Evolutionary conservation across 2,113 vertebrate species (phyloP).

Genomic region (Triplophysa dalaica): DNA sequence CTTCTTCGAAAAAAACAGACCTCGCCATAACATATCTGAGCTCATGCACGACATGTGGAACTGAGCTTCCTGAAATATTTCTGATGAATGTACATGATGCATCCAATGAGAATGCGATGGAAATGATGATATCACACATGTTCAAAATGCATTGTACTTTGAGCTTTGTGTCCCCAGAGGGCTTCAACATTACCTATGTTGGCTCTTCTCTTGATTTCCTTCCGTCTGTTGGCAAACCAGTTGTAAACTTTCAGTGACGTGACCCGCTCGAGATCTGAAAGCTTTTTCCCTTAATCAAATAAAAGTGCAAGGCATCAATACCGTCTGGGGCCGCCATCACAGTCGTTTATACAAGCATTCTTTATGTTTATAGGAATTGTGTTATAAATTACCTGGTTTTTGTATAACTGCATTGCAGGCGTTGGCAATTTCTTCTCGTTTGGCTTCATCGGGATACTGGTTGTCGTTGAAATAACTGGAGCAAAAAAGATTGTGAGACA

Average conservation of each 20-base stretch:
- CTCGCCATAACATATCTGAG: slow-evolving; percentile 90
- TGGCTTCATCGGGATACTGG: slow-evolving; percentile 96
- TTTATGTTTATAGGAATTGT: not conserved
- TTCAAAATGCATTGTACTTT: slow-evolving; percentile 18
- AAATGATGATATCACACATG: slow-evolving; percentile 18
- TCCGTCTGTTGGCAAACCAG: slow-evolving; percentile 98
- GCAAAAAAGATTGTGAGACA: not conserved
- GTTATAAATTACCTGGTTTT: slow-evolving; percentile 84
- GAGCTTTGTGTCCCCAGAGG: slow-evolving; percentile 33
- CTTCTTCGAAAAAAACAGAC: slow-evolving; percentile 99
- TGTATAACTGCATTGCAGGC: slow-evolving; percentile 98
- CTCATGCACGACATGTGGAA: not conserved
- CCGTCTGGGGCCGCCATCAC: slow-evolving; percentile 7
- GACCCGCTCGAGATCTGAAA: slow-evolving; percentile 96
- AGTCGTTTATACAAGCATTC: not conserved
- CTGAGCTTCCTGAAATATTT: not conserved
- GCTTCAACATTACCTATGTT: slow-evolving; percentile 95
- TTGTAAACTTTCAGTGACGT: slow-evolving; percentile 99
- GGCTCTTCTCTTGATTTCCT: slow-evolving; percentile 97
- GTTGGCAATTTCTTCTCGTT: slow-evolving; percentile 96
- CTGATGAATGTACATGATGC: no score
- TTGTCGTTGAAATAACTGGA: slow-evolving; percentile 97
- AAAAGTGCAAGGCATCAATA: not conserved
- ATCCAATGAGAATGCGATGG: slow-evolving; percentile 8
- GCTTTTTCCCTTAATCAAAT: slow-evolving; percentile 84